These are phyloP conservation scores for Maniola hyperantus DNA, from an alignment of 2,888 invertebrate genomes.

Conservation along the genomic window DNA sequence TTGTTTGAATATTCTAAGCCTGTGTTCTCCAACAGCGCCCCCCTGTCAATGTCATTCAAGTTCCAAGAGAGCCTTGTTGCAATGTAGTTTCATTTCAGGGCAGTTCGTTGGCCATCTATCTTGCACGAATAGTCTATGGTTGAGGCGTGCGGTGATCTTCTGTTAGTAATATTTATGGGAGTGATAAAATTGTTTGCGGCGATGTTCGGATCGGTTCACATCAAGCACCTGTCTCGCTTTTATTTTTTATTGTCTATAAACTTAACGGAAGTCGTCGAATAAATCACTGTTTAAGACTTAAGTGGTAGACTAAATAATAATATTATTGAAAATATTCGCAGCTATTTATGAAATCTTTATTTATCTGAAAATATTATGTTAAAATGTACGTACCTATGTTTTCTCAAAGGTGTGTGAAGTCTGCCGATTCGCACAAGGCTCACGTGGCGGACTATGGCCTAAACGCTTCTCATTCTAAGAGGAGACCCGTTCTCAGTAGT, in stretches of 20 bases:
- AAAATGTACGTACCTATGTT: no score
- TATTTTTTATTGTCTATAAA: constrained; percentile 56
- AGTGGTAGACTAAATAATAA: constrained; percentile 19
- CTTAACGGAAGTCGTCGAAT: constrained; percentile 49
- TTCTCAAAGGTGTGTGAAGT: no score
- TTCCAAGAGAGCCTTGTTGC: no score
- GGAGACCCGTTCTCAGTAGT: no score
- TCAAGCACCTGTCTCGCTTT: constrained; percentile 68
- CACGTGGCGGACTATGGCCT: no score
- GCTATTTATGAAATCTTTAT: background rate
- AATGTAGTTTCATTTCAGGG: no score
- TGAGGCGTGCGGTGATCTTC: constrained; percentile 54
- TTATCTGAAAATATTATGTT: no score
- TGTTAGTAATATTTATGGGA: constrained; percentile 71
- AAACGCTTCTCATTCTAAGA: no score
- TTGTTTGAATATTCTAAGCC: no score
- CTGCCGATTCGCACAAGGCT: no score
- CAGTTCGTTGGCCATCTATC: background rate
- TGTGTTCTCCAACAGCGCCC: no score
- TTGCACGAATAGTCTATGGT: background rate
- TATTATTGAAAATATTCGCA: constrained; percentile 10
- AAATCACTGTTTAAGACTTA: constrained; percentile 37
- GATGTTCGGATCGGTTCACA: constrained; percentile 63
- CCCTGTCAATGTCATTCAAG: no score
- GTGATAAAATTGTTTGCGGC: constrained; percentile 80